Evolutionary conservation across 1,140 invertebrate species (phyloP), one percentile per base, ranked within the genome.

Genomic region (Cheumatopsyche charites): DNA sequence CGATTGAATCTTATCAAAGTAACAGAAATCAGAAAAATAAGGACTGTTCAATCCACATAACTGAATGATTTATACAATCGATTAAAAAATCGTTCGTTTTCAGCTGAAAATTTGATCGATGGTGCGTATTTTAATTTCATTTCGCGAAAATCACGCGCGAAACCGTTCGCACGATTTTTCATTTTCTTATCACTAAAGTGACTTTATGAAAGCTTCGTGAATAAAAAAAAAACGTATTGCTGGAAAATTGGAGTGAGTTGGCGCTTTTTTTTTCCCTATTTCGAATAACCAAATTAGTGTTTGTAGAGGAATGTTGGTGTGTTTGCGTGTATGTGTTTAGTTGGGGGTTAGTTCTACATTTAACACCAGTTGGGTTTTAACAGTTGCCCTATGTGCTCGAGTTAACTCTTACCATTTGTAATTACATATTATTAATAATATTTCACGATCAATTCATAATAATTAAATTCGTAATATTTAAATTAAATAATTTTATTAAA

Each of bases 401-500:
- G 21, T 58, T 58, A 25, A 58, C 49, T 17, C 9, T 17, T 4
- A 52, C 23, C 23, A 52, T 4, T 6, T 49, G 15, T 49, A 49
- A 49, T 49, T 15, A 11, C 4, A n/a, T n/a, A n/a, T n/a, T n/a
- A n/a, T n/a, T n/a, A n/a, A n/a, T n/a, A n/a, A n/a, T n/a, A n/a
- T n/a, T n/a, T n/a, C n/a, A n/a, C n/a, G n/a, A n/a, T n/a, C n/a
- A n/a, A n/a, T n/a, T n/a, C n/a, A n/a, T n/a, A n/a, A n/a, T n/a
- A n/a, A 11, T 9, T 6, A 15, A 15, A 7, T 52, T 19, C 1
- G 1, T 52, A 17, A 15, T 52, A 5, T 52, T 52, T 52, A 19
- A 62, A 15, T 62, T 26, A n/a, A 62, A 62, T 29, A 62, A 25
- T 62, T 36, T 29, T n/a, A n/a, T n/a, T n/a, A n/a, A n/a, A n/a